Evolutionary conservation across 1,140 invertebrate genomes (phyloP).

Genomic region (Drosophila melanogaster): Release_6_plus_ISO1_MT NT_037436.4:10721001-10721500

Average conservation of each 20-base stretch:
- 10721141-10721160: too few species aligned
- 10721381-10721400: slow-evolving; percentile 81
- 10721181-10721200: too few species aligned
- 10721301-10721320: slow-evolving; percentile 1
- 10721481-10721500: background rate
- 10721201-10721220: too few species aligned
- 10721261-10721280: slow-evolving; percentile 53
- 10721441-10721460: slow-evolving; percentile 72
- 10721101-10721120: too few species aligned
- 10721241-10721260: background rate
- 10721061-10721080: background rate
- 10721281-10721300: slow-evolving; percentile 33
- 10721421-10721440: slow-evolving; percentile 82
- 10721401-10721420: slow-evolving; percentile 83
- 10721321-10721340: background rate
- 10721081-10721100: too few species aligned
- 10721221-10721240: background rate
- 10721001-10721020: background rate
- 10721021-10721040: background rate
- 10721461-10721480: slow-evolving; percentile 34
- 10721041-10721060: background rate
- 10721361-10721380: slow-evolving; percentile 57
- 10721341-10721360: slow-evolving; percentile 8
- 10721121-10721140: too few species aligned
- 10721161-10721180: too few species aligned